These are phyloP conservation scores for Mesochorus sp. DNA, from an alignment of 2,888 invertebrate genomes.

Conservation along the genomic window DNA sequence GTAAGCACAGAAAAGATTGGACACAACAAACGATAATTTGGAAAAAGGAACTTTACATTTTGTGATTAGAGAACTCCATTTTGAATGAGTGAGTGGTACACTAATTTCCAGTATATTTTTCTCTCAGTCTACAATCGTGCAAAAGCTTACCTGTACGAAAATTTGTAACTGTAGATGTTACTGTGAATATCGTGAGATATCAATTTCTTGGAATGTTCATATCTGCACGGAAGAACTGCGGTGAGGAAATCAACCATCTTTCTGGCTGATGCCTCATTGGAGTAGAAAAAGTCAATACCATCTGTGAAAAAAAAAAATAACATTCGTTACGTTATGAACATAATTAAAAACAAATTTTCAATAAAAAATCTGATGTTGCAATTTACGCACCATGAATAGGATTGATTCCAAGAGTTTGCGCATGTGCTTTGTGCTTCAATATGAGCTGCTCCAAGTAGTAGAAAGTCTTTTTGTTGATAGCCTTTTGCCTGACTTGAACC, in stretches of 20 bases:
- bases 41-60: too few relatives aligned
- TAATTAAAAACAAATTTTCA: conserved; percentile 70
- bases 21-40: too few relatives aligned
- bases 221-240: conserved; percentile 93
- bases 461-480: conserved; percentile 97
- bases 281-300: conserved; percentile 97
- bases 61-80: too few relatives aligned
- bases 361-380: conserved; percentile 10
- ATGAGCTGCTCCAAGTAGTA: conserved; percentile 98
- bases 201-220: conserved; percentile 95
- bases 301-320: too few relatives aligned
- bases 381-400: conserved; percentile 87
- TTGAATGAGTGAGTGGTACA: too few relatives aligned
- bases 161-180: conserved; percentile 98
- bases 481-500: conserved; percentile 93
- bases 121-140: background rate
- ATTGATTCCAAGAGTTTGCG: conserved; percentile 94
- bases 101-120: too few relatives aligned
- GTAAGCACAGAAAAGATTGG: too few relatives aligned
- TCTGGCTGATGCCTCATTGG: conserved; percentile 93
- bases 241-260: conserved; percentile 97
- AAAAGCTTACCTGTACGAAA: conserved; percentile 86
- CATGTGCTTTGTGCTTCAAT: conserved; percentile 96
- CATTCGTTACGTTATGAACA: background rate
- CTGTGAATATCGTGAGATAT: conserved; percentile 99